Evolutionary conservation across 2,888 invertebrate genomes (phyloP).

Genomic region (Ochlodes sylvanus): DNA sequence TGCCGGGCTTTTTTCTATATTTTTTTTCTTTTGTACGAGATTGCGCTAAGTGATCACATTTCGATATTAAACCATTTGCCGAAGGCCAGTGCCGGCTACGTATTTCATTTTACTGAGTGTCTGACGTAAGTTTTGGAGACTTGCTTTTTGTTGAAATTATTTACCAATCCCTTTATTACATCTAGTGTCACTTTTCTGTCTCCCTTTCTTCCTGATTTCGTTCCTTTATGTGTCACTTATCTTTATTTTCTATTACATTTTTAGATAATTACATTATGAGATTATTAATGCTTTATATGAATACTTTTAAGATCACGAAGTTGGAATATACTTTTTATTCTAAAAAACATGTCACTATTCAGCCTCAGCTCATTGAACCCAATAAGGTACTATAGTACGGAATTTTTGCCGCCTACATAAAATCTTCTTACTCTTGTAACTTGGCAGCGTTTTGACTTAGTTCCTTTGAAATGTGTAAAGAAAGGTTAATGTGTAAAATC

Average conservation of each 20-base stretch:
- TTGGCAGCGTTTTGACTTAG: too few relatives aligned
- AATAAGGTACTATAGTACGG: too few relatives aligned
- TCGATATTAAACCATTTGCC: conserved; percentile 85
- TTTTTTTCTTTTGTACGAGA: conserved; percentile 82
- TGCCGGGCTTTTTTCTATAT: conserved; percentile 71
- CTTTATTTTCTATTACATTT: conserved; percentile 14
- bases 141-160: conserved; percentile 81
- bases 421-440: too few relatives aligned
- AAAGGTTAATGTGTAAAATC: too few relatives aligned
- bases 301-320: too few relatives aligned
- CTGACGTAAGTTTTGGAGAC: conserved; percentile 81
- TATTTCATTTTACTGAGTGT: conserved; percentile 85
- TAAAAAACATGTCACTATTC: too few relatives aligned
- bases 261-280: too few relatives aligned
- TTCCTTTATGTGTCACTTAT: conserved; percentile 37
- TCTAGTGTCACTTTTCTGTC: conserved; percentile 69
- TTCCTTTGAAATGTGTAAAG: too few relatives aligned
- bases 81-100: conserved; percentile 81
- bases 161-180: conserved; percentile 78
- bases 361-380: too few relatives aligned
- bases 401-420: too few relatives aligned
- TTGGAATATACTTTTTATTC: too few relatives aligned
- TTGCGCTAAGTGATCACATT: conserved; percentile 85
- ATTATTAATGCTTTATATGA: too few relatives aligned
- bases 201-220: conserved; percentile 53